Evolutionary conservation across 2,113 vertebrate species (phyloP).

Genomic region (Pterocles burchelli): DNA sequence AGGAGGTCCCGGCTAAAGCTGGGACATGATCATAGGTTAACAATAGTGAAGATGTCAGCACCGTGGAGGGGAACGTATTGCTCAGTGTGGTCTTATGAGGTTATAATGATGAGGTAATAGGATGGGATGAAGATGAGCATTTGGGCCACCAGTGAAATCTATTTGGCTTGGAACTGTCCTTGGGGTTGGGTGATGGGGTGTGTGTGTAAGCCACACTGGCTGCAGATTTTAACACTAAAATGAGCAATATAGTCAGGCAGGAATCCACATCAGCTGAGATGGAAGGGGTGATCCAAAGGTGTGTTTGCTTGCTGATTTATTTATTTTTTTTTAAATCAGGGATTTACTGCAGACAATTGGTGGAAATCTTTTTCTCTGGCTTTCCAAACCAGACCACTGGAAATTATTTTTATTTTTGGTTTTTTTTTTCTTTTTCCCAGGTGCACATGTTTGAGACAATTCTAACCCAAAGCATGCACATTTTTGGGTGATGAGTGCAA

Average conservation of each 20-base stretch:
- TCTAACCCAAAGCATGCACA: rapidly evolving
- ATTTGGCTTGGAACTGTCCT: not conserved
- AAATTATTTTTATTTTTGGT: not conserved
- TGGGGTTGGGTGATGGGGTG: rapidly evolving
- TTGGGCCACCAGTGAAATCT: not conserved
- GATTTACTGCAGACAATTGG: not conserved
- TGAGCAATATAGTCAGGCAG: too few relatives aligned
- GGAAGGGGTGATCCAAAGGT: not conserved
- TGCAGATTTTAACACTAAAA: not conserved
- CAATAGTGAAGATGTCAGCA: not conserved
- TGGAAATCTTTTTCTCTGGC: not conserved
- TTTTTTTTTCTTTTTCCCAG: not conserved
- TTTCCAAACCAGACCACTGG: not conserved
- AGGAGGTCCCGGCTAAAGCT: not conserved
- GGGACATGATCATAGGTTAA: not conserved
- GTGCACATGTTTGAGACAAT: not conserved
- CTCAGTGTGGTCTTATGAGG: not conserved
- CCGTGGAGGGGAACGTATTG: not conserved
- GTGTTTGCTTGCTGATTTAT: not conserved
- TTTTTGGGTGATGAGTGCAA: not conserved
- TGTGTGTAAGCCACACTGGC: not conserved
- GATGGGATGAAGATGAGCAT: not conserved
- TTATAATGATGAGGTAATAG: not conserved
- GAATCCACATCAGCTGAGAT: not conserved
- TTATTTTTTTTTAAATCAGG: not conserved